Evolutionary conservation across 2,113 vertebrate genomes (phyloP), one percentile per base, ranked within the genome.

Genomic region (Myodes glareolus): DNA sequence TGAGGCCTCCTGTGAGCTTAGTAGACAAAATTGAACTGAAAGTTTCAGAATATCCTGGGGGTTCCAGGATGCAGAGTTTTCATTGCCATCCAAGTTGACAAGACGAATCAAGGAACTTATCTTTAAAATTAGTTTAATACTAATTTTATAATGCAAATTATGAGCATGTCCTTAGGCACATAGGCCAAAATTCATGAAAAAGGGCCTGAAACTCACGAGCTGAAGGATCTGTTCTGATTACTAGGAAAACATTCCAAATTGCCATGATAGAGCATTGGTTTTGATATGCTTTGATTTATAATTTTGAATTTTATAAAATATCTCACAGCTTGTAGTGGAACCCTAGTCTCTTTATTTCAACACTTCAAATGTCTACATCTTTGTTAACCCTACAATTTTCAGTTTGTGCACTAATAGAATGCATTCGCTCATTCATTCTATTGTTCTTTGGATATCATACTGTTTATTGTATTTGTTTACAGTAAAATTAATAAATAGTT

Each of bases 81-180:
- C 27, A 61, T 39, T 93, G 12, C 14, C 92, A 10, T 5, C 63
- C 39, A 76, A 68, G 95, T 61, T 23, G 39, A 3, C 14, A 29
- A 16, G 63, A 90, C 90, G 16, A 67, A 85, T 1, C 4, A 19
- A 16, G 77, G 0, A 33, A 82, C 12, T 77, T 81, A 90, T 77
- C 6, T 90, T 96, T 82, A 84, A 27, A 31, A 75, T 91, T 47
- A 88, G 76, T 78, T 58, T 87, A 67, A 13, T 47, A 85, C 77
- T 85, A 90, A 95, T 94, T 95, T 90, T 88, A 68, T 80, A 81
- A 73, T 78, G 9, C n/a, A 96, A 93, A 90, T 85, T 73, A 85
- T 68, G 95, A 29, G 14, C 14, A 89, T 36, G 10, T 52, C 31
- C 19, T 92, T 3, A 63, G 58, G 5, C 31, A 88, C 14, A 68